A percentile compares a stretch with the other conserved stretches of the same genome.
Evolutionary conservation across 1,140 invertebrate species (phyloP).

Genomic region (Maconellicoccus hirsutus): DNA sequence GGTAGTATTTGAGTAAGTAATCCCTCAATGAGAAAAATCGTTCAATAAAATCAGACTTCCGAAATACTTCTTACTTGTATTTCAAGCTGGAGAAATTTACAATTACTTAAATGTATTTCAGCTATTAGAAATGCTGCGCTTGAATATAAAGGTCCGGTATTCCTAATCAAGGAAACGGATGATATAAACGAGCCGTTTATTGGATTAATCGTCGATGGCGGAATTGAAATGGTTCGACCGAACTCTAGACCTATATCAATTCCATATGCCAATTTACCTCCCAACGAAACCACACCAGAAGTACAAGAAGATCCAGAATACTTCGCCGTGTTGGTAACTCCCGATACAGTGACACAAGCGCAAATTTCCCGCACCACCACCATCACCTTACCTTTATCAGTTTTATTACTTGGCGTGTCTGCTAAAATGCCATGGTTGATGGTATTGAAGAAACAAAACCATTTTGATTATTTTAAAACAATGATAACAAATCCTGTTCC

Average conservation of each 20-base stretch:
- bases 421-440: conserved; percentile 22
- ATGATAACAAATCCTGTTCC: not conserved
- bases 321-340: conserved; percentile 24
- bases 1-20: too few species aligned
- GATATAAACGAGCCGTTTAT: conserved; percentile 16
- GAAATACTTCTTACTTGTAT: too few species aligned
- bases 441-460: conserved; percentile 17
- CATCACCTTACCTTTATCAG: conserved; percentile 11
- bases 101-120: not conserved
- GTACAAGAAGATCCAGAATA: conserved; percentile 23
- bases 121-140: not conserved
- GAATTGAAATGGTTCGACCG: conserved; percentile 20
- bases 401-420: conserved; percentile 11
- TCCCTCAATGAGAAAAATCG: too few species aligned
- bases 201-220: conserved; percentile 24
- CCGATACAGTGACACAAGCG: conserved; percentile 16
- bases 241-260: not conserved
- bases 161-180: conserved; percentile 22
- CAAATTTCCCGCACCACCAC: not conserved
- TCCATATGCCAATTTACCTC: not conserved
- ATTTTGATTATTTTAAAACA: conserved; percentile 3
- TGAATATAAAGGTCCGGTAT: conserved; percentile 24
- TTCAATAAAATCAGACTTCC: too few species aligned
- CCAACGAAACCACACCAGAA: not conserved
- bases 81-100: too few species aligned